Percentiles rank a stretch among this genome's conserved stretches.
Conservation (phyloP, 1,140 invertebrate genomes). For the Ridgeia piscesae region DNA sequence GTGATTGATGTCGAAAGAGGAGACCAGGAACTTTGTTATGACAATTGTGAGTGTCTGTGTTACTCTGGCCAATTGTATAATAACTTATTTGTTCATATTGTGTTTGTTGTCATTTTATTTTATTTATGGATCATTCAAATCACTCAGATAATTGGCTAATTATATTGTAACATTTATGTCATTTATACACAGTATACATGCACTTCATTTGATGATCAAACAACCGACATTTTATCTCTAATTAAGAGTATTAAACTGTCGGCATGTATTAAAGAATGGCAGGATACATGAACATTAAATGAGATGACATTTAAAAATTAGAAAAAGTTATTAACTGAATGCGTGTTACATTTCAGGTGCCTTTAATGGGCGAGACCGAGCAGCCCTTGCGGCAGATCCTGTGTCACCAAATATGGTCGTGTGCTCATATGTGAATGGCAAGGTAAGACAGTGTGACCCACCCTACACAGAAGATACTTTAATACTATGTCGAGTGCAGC, state of each 20-base stretch:
- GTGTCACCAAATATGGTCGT: constrained; percentile 60
- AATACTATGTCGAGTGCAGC: neutral
- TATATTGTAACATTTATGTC: too few relatives aligned
- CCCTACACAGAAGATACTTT: neutral
- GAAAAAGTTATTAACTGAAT: too few relatives aligned
- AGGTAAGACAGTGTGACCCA: constrained; percentile 34
- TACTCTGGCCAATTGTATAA: too few relatives aligned
- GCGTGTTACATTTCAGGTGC: constrained; percentile 39
- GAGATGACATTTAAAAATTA: too few relatives aligned
- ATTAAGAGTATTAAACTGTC: too few relatives aligned
- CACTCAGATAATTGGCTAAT: too few relatives aligned
- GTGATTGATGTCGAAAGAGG: constrained; percentile 62
- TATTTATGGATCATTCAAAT: too few relatives aligned
- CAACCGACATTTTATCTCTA: neutral
- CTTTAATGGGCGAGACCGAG: constrained; percentile 59
- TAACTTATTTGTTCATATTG: too few relatives aligned
- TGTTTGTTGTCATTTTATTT: too few relatives aligned
- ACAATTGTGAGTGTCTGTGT: constrained; percentile 54
- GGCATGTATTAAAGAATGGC: too few relatives aligned
- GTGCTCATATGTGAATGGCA: constrained; percentile 60
- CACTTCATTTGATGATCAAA: neutral
- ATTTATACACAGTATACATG: neutral
- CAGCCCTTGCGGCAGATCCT: constrained; percentile 61
- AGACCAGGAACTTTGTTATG: constrained; percentile 60
- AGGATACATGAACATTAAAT: too few relatives aligned